These are phyloP conservation scores for Orthosia cruda DNA, from an alignment of 2,888 invertebrate genomes.

Conservation along the genomic window DNA sequence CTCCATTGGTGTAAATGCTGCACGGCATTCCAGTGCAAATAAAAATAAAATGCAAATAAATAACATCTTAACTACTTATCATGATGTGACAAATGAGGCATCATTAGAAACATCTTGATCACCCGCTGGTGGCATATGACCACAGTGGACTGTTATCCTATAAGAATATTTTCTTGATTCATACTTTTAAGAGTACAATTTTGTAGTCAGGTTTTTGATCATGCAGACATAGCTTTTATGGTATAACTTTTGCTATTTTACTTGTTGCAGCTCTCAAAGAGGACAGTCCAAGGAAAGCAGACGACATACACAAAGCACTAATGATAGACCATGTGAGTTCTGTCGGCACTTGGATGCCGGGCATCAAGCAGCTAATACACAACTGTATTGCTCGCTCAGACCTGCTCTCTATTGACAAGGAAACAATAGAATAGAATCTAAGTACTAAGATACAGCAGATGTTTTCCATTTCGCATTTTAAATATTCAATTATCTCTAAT, in stretches of 20 bases:
- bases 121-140: too few relatives aligned
- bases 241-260: not conserved
- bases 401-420: slow-evolving; percentile 86
- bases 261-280: slow-evolving; percentile 89
- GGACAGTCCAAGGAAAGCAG: slow-evolving; percentile 88
- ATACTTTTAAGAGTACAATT: too few relatives aligned
- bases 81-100: too few relatives aligned
- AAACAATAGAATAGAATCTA: slow-evolving; percentile 73
- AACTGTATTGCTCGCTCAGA: slow-evolving; percentile 87
- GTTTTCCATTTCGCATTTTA: slow-evolving; percentile 2
- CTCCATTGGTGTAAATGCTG: too few relatives aligned
- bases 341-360: slow-evolving; percentile 93
- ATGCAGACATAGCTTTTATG: not conserved
- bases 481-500: slow-evolving; percentile 2
- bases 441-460: not conserved
- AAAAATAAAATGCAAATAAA: too few relatives aligned
- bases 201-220: not conserved
- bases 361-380: slow-evolving; percentile 92
- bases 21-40: too few relatives aligned
- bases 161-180: too few relatives aligned
- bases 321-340: slow-evolving; percentile 92
- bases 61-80: too few relatives aligned
- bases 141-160: too few relatives aligned
- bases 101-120: too few relatives aligned
- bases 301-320: slow-evolving; percentile 91